These are phyloP conservation scores for Euphonia xanthogaster DNA, from an alignment of 2,797 vertebrate genomes.

Conservation along the genomic window DNA sequence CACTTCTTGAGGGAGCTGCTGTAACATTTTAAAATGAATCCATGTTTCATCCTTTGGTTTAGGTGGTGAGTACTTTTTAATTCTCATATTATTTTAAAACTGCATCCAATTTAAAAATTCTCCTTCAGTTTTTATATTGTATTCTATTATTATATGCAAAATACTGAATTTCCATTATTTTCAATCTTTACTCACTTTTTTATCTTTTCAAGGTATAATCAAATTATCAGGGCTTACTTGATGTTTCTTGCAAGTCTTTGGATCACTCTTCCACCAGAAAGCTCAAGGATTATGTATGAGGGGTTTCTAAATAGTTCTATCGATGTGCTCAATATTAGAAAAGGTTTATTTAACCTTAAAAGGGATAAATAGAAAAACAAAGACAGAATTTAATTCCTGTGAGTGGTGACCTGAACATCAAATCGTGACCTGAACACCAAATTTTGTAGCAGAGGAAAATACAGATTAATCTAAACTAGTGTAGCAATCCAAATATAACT, in stretches of 20 bases:
- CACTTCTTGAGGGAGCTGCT: neutral
- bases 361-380: neutral
- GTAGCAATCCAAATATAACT: neutral
- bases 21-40: neutral
- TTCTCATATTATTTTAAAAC: neutral
- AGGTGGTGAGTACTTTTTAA: neutral
- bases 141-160: neutral
- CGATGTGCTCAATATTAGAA: neutral
- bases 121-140: neutral
- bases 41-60: neutral
- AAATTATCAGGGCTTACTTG: neutral
- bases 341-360: neutral
- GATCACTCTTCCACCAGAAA: neutral
- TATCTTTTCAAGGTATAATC: neutral
- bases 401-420: neutral
- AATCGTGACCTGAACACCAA: neutral
- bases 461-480: neutral
- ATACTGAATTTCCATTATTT: neutral
- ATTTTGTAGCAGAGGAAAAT: neutral
- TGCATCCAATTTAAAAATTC: neutral
- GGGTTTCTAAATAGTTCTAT: neutral
- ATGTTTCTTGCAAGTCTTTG: neutral
- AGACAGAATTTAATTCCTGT: neutral
- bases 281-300: neutral
- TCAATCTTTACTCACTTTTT: neutral